A percentile compares a stretch with the other conserved stretches of the same genome.
phyloP scores from a whole-genome alignment of 1,140 invertebrate species.

The Aporrectodea caliginosa region DNA sequence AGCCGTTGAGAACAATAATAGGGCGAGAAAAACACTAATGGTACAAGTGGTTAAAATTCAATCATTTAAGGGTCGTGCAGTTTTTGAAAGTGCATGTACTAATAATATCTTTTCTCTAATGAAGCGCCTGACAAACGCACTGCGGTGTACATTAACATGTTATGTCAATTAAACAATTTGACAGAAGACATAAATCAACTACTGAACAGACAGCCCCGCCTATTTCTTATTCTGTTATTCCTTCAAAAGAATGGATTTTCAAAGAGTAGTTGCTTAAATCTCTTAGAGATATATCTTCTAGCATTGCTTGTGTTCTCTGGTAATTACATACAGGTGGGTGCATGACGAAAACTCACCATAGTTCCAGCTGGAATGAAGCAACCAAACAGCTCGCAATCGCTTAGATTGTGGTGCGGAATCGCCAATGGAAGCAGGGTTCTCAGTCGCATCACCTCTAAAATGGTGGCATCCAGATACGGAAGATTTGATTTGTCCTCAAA shows the following conservation, averaged over 20 bases:
- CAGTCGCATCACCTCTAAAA: slow-evolving; percentile 43
- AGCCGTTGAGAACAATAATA: background rate
- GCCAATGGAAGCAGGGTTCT: slow-evolving; percentile 50
- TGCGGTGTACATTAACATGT: too few relatives aligned
- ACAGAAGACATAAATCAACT: too few relatives aligned
- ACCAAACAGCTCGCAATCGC: slow-evolving; percentile 33
- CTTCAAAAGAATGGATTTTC: background rate
- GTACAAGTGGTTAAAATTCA: background rate
- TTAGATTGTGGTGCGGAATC: slow-evolving; percentile 37
- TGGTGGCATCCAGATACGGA: slow-evolving; percentile 42
- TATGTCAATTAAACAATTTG: too few relatives aligned
- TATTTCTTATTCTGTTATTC: too few relatives aligned
- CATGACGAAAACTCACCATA: background rate
- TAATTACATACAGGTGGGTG: background rate
- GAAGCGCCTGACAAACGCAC: too few relatives aligned
- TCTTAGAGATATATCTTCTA: too few relatives aligned
- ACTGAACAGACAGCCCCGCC: too few relatives aligned
- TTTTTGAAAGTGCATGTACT: too few relatives aligned
- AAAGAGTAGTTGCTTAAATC: background rate
- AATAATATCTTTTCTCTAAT: too few relatives aligned
- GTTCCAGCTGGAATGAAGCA: background rate
- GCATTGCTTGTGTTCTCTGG: background rate
- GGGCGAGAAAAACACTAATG: background rate
- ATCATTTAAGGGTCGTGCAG: background rate
- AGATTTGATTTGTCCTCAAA: slow-evolving; percentile 38